Conservation (phyloP, 2,797 vertebrate species). For the Paratrypauchen microcephalus region DNA sequence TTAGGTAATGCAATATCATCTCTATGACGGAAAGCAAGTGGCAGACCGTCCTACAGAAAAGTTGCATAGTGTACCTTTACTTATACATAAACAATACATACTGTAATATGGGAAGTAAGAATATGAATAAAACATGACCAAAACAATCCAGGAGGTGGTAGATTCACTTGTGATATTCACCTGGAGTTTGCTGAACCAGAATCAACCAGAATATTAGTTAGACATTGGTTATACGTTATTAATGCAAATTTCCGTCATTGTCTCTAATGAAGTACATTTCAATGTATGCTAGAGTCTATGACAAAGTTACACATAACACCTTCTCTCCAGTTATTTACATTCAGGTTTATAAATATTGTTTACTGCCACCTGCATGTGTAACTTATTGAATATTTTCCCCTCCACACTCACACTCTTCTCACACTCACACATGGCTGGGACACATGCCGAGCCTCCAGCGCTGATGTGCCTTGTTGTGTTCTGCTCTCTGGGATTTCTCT, state of each 20-base stretch:
- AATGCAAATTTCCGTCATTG: not conserved
- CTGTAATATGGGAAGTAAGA: too few species aligned
- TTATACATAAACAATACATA: too few species aligned
- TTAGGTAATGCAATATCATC: too few species aligned
- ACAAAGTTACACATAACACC: not conserved
- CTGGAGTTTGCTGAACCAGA: too few species aligned
- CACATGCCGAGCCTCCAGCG: slow-evolving; percentile 34
- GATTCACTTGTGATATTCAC: too few species aligned
- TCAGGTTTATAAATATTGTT: slow-evolving; percentile 4
- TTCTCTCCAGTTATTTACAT: not conserved
- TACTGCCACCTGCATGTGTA: not conserved
- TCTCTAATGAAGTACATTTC: not conserved
- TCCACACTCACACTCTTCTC: not conserved
- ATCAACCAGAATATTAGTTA: too few species aligned
- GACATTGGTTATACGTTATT: too few species aligned
- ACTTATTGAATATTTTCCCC: slow-evolving; percentile 5
- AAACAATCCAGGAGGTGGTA: too few species aligned
- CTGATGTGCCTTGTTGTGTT: slow-evolving; percentile 55
- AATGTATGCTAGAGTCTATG: not conserved
- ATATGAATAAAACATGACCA: too few species aligned
- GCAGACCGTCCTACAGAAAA: too few species aligned
- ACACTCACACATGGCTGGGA: slow-evolving; percentile 2
- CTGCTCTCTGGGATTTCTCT: slow-evolving; percentile 73
- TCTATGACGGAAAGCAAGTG: too few species aligned
- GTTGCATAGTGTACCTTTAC: too few species aligned